Conservation (phyloP, 2,797 vertebrate species). For the Artibeus jamaicensis region DNA sequence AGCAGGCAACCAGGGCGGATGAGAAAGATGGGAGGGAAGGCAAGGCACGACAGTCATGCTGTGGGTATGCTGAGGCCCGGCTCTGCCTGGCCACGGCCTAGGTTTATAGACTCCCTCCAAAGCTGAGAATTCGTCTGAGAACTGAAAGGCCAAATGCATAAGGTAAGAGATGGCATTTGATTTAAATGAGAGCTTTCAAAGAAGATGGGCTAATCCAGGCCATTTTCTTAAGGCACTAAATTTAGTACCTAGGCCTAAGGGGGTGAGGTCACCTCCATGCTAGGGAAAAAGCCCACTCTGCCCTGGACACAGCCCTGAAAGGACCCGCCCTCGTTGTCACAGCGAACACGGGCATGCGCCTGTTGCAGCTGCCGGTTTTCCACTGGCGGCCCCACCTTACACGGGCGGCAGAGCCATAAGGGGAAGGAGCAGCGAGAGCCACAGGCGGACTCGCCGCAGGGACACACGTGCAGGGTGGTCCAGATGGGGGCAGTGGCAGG, state of each 20-base stretch:
- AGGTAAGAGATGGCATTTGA: not conserved
- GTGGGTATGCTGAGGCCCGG: too few relatives aligned
- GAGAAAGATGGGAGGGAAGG: not conserved
- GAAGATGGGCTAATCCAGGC: not conserved
- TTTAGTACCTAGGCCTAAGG: not conserved
- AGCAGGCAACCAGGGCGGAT: not conserved
- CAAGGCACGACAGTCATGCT: too few relatives aligned
- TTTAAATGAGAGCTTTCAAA: not conserved
- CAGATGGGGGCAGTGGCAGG: too few relatives aligned
- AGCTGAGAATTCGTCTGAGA: not conserved
- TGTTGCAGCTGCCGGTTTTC: not conserved
- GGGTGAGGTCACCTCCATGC: not conserved
- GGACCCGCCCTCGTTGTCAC: not conserved
- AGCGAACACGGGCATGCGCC: too few relatives aligned
- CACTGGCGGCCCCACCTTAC: not conserved
- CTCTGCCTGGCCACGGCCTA: not conserved
- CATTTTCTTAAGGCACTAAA: not conserved
- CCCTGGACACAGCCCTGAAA: not conserved
- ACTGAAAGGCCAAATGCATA: not conserved
- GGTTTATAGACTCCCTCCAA: not conserved
- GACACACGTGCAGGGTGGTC: accelerated
- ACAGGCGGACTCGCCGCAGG: not conserved
- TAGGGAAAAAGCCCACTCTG: not conserved
- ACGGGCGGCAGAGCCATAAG: not conserved
- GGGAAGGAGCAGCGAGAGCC: not conserved